These are phyloP conservation scores for Aphodius granarius DNA, from an alignment of 2,888 invertebrate species.

Conservation along the genomic window DNA sequence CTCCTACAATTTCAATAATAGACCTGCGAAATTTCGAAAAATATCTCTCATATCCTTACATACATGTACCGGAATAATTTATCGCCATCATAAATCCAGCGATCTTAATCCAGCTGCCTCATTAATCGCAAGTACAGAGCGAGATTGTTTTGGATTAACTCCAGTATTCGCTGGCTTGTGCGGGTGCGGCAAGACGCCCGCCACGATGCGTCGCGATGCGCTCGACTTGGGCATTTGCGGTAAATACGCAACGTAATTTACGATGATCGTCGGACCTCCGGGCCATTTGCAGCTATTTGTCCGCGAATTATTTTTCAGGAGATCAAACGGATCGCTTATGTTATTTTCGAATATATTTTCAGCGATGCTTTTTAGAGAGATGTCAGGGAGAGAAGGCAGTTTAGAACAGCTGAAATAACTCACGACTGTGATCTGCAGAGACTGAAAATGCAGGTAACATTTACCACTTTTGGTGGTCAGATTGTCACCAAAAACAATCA, in stretches of 20 bases:
- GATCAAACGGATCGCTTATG: slow-evolving; percentile 26
- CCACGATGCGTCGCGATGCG: not conserved
- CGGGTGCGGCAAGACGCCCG: slow-evolving; percentile 26
- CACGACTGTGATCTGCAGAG: no score
- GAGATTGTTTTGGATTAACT: slow-evolving; percentile 41
- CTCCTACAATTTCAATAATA: not conserved
- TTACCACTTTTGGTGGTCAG: no score
- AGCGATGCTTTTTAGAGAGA: no score
- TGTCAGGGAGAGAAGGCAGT: no score
- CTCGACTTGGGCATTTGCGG: not conserved
- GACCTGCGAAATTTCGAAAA: not conserved
- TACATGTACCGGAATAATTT: slow-evolving; percentile 21
- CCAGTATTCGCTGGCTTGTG: slow-evolving; percentile 24
- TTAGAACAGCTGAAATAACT: no score
- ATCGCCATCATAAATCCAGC: slow-evolving; percentile 29
- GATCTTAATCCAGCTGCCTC: slow-evolving; percentile 35
- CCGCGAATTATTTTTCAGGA: slow-evolving; percentile 32
- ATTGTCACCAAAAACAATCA: no score
- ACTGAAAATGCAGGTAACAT: no score
- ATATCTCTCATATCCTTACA: slow-evolving; percentile 1
- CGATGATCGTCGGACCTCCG: slow-evolving; percentile 31
- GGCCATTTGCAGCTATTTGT: slow-evolving; percentile 38
- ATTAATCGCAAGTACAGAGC: slow-evolving; percentile 32
- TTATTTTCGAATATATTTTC: not conserved
- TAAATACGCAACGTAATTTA: slow-evolving; percentile 18